These are phyloP conservation scores for Rallus crepitans DNA, from an alignment of 2,797 vertebrate species.

Conservation along the genomic window DNA sequence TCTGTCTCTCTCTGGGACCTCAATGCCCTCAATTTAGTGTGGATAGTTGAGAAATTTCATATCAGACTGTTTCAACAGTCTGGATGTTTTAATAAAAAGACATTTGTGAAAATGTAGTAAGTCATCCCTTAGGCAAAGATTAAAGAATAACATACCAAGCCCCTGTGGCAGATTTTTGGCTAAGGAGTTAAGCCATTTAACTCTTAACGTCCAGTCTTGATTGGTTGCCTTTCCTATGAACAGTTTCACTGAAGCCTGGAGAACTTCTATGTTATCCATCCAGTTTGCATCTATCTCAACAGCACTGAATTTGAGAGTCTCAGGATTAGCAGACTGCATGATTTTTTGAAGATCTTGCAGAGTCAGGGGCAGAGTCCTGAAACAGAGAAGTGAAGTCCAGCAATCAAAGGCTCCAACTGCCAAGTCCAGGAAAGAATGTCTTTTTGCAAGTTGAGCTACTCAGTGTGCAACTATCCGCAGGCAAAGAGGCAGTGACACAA, in stretches of 20 bases:
- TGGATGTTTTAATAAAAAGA: background rate
- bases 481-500: background rate
- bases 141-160: conserved; percentile 74
- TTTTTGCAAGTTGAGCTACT: background rate
- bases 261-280: conserved; percentile 82
- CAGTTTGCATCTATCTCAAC: conserved; percentile 77
- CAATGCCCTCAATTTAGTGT: background rate
- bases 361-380: conserved; percentile 88
- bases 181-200: conserved; percentile 90
- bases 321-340: conserved; percentile 83
- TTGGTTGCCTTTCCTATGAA: conserved; percentile 91
- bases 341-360: conserved; percentile 88
- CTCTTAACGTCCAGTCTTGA: conserved; percentile 92
- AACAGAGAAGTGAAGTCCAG: conserved; percentile 24
- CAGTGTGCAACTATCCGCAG: background rate
- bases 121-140: background rate
- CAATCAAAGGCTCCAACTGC: background rate
- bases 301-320: conserved; percentile 83
- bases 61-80: background rate
- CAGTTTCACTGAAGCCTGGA: conserved; percentile 87
- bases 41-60: background rate
- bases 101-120: background rate
- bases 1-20: background rate
- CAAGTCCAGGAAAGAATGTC: background rate
- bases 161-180: conserved; percentile 80